A percentile compares a stretch with the other conserved stretches of the same genome.
Evolutionary conservation across 2,888 invertebrate species (phyloP).

Genomic region (Cerceris ruficornis): DNA sequence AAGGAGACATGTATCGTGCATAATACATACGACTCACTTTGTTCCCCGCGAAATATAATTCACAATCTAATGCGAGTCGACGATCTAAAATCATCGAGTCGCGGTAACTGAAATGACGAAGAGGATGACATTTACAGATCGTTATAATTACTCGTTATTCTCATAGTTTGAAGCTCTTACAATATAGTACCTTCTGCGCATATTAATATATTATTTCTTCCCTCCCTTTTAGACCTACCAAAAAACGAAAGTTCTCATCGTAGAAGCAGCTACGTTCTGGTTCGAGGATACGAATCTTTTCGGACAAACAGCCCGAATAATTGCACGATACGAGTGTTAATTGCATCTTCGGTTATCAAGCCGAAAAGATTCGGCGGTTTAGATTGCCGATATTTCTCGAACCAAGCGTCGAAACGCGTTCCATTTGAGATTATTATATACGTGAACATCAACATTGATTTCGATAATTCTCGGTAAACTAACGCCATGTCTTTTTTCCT

Average conservation of each 20-base stretch:
- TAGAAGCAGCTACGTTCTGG: conserved; percentile 43
- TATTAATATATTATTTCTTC: conserved; percentile 53
- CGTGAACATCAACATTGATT: conserved; percentile 58
- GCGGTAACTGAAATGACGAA: conserved; percentile 50
- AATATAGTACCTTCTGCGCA: conserved; percentile 49
- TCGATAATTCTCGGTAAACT: conserved; percentile 51
- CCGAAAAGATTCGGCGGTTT: conserved; percentile 26
- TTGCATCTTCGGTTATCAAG: conserved; percentile 29
- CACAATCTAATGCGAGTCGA: conserved; percentile 36
- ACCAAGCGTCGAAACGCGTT: conserved; percentile 22
- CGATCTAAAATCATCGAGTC: conserved; percentile 37
- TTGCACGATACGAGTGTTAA: conserved; percentile 46
- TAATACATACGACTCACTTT: conserved; percentile 42
- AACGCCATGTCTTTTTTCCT: conserved; percentile 33
- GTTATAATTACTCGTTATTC: conserved; percentile 51
- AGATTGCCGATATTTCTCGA: conserved; percentile 26
- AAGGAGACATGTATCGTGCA: conserved; percentile 60
- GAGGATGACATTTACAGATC: conserved; percentile 54
- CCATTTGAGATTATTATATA: conserved; percentile 51
- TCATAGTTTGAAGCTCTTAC: conserved; percentile 57
- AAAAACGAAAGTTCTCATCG: conserved; percentile 33
- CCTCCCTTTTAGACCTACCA: conserved; percentile 30
- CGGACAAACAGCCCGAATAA: conserved; percentile 37
- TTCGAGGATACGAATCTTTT: conserved; percentile 32
- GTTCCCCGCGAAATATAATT: conserved; percentile 32